These are phyloP conservation scores for Chromis chromis DNA, from an alignment of 2,797 vertebrate species.

Conservation along the genomic window DNA sequence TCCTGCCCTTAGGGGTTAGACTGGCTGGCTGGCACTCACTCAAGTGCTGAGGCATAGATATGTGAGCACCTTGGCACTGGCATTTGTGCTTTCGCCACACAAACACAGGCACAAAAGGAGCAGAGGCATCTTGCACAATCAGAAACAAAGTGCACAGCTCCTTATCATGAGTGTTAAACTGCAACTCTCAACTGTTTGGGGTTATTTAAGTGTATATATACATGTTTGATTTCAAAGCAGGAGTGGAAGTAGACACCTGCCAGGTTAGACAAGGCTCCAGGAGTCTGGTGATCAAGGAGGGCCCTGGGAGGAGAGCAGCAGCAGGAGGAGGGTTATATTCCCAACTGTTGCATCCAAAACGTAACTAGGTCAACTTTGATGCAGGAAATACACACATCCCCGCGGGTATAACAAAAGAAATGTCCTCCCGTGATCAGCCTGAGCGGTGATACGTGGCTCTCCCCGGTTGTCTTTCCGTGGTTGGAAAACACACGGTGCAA, in stretches of 20 bases:
- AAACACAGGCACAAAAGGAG: conserved; percentile 33
- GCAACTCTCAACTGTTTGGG: neutral
- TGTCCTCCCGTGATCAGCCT: conserved; percentile 12
- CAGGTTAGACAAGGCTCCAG: conserved; percentile 45
- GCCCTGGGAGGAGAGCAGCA: conserved; percentile 19
- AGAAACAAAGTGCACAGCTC: conserved; percentile 23
- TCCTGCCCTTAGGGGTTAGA: conserved; percentile 28
- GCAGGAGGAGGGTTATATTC: conserved; percentile 35
- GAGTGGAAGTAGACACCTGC: conserved; percentile 70
- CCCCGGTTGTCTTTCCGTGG: conserved; percentile 13
- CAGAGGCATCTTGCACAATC: conserved; percentile 40
- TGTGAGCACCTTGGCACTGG: conserved; percentile 58
- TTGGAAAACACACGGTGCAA: conserved; percentile 36
- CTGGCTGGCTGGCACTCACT: conserved; percentile 44
- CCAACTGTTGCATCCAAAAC: conserved; percentile 80
- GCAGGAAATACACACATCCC: conserved; percentile 56
- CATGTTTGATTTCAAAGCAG: conserved; percentile 14
- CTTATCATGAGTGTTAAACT: neutral
- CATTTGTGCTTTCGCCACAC: conserved; percentile 22
- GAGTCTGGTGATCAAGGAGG: conserved; percentile 55
- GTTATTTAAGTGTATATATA: too few relatives aligned
- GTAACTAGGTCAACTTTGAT: conserved; percentile 71
- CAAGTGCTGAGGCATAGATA: conserved; percentile 69
- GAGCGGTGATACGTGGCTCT: conserved; percentile 59
- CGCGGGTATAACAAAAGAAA: conserved; percentile 47